These are phyloP conservation scores for Chionoecetes opilio DNA, from an alignment of 1,140 invertebrate genomes.

Conservation along the genomic window DNA sequence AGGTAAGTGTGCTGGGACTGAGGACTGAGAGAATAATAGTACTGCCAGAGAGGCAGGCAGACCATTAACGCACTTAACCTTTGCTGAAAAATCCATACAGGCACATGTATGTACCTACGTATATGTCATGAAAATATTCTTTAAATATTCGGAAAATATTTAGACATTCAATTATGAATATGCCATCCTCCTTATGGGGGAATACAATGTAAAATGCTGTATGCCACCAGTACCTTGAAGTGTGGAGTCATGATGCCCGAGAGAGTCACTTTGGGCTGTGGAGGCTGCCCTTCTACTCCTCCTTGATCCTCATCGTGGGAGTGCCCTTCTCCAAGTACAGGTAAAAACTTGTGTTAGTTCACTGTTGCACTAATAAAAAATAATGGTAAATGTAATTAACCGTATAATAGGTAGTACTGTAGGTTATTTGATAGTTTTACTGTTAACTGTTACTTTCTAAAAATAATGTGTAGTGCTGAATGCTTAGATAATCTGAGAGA, in stretches of 20 bases:
- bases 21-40: no score
- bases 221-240: constrained; percentile 34
- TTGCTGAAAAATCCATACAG: background rate
- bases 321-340: constrained; percentile 71
- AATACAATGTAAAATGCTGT: background rate
- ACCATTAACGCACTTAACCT: no score
- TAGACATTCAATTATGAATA: background rate
- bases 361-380: background rate
- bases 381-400: background rate
- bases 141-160: no score
- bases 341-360: background rate
- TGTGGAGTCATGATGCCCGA: constrained; percentile 55
- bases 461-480: no score
- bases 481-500: no score
- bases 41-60: no score
- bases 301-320: constrained; percentile 58
- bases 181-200: background rate
- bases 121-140: no score
- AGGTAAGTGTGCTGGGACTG: background rate
- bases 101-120: no score
- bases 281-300: constrained; percentile 55
- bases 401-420: no score
- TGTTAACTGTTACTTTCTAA: background rate
- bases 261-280: constrained; percentile 66
- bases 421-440: no score